phyloP scores from a whole-genome alignment of 2,113 vertebrate genomes.

The Xenopus tropicalis region UCB_Xtro_10.0 CM004450.2:111402501-111403000 shows the following conservation, averaged over 20 bases:
- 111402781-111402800: not conserved
- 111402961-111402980: too few species aligned
- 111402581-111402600: conserved; percentile 85
- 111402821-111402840: not conserved
- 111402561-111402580: conserved; percentile 87
- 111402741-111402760: conserved; percentile 12
- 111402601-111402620: conserved; percentile 82
- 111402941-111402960: too few species aligned
- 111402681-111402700: conserved; percentile 63
- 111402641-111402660: conserved; percentile 86
- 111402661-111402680: conserved; percentile 70
- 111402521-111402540: conserved; percentile 86
- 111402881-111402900: too few species aligned
- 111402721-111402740: conserved; percentile 39
- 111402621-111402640: conserved; percentile 93
- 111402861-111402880: too few species aligned
- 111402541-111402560: conserved; percentile 88
- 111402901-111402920: too few species aligned
- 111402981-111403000: too few species aligned
- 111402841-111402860: too few species aligned
- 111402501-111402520: conserved; percentile 66
- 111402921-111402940: too few species aligned
- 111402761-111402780: conserved; percentile 12
- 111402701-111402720: conserved; percentile 53
- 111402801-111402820: conserved; percentile 1